Conservation (phyloP, 2,797 vertebrate species). For the Thripadectes ignobilis region DNA sequence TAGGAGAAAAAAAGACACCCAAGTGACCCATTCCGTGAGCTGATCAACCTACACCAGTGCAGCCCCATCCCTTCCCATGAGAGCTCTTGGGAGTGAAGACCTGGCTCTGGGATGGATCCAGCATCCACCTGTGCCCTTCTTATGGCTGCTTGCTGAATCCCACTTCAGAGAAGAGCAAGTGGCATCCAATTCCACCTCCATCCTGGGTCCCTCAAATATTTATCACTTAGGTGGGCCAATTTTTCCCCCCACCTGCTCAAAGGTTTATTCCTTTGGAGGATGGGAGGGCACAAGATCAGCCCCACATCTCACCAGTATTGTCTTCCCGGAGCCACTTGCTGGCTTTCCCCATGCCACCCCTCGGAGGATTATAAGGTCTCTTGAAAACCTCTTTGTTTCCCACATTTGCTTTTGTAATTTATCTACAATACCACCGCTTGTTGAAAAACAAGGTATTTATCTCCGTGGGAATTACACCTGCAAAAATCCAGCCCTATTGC, state of each 20-base stretch:
- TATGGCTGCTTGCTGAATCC: not conserved
- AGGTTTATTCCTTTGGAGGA: not conserved
- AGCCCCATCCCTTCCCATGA: not conserved
- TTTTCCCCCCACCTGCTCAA: not conserved
- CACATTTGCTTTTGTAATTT: slow-evolving; percentile 41
- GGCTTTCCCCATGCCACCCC: not conserved
- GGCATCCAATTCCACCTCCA: not conserved
- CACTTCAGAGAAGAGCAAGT: not conserved
- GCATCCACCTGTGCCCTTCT: not conserved
- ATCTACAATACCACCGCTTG: not conserved
- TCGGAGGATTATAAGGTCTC: not conserved
- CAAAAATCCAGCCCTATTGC: not conserved
- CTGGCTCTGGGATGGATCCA: not conserved
- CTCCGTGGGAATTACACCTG: slow-evolving; percentile 55
- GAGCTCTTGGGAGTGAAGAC: rapidly evolving
- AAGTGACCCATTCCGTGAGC: not conserved
- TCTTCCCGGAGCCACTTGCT: rapidly evolving
- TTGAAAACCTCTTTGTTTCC: slow-evolving; percentile 40
- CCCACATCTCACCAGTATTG: not conserved
- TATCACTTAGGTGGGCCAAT: not conserved
- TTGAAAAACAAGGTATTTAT: slow-evolving; percentile 51
- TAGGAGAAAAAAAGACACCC: not conserved
- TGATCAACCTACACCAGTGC: rapidly evolving
- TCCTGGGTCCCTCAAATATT: not conserved
- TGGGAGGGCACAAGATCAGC: not conserved